Evolutionary conservation across 2,888 invertebrate species (phyloP).

Genomic region (Agapostemon virescens): DNA sequence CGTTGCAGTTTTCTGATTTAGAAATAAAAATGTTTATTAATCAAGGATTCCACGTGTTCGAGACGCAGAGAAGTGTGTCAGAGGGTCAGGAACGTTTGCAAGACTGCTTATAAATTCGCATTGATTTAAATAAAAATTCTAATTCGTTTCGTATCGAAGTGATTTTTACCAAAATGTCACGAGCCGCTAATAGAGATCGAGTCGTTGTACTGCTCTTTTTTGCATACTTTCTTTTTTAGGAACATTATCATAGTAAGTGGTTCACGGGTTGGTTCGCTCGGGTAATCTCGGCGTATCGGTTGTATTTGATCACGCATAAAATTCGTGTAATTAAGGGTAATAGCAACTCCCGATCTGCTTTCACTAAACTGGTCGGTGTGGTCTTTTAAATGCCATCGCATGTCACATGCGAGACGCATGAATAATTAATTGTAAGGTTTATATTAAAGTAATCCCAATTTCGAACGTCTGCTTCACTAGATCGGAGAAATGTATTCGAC

Average conservation of each 20-base stretch:
- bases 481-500: background rate
- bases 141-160: background rate
- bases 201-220: too few relatives aligned
- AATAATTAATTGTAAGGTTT: constrained; percentile 18
- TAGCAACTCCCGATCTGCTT: constrained; percentile 10
- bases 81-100: background rate
- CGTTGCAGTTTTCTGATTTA: background rate
- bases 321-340: background rate
- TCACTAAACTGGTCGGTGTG: constrained; percentile 24
- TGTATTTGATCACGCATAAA: background rate
- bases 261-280: background rate
- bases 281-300: background rate
- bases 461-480: background rate
- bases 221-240: too few relatives aligned
- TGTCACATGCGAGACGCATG: constrained; percentile 22
- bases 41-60: background rate
- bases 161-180: background rate
- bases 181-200: background rate
- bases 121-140: background rate
- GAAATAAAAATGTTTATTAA: background rate
- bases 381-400: constrained; percentile 1
- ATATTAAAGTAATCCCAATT: background rate
- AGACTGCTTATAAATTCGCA: background rate
- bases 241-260: background rate
- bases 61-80: background rate